A percentile compares a stretch with the other conserved stretches of the same genome.
phyloP scores from a whole-genome alignment of 2,113 vertebrate genomes.

The Bungarus multicinctus region DNA sequence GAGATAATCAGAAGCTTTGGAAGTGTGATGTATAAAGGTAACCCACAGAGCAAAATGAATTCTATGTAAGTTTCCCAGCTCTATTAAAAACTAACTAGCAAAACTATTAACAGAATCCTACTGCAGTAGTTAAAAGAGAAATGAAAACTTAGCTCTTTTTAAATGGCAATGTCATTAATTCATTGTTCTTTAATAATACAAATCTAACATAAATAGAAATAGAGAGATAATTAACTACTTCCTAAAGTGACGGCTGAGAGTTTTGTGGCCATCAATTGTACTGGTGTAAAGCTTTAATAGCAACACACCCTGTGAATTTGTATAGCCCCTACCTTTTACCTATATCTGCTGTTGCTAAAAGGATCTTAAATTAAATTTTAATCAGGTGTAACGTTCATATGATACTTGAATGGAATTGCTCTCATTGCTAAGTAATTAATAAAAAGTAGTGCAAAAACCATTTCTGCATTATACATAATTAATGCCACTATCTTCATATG shows the following conservation, averaged over 20 bases:
- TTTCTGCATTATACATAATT: slow-evolving; percentile 31
- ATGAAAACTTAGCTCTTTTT: neutral
- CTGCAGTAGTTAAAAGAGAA: neutral
- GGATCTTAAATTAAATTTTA: slow-evolving; percentile 6
- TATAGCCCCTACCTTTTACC: neutral
- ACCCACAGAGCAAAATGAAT: neutral
- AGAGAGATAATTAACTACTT: neutral
- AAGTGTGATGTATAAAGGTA: neutral
- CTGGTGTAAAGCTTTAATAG: neutral
- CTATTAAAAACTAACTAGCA: neutral
- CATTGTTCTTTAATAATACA: neutral
- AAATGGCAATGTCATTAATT: neutral
- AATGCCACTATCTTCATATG: slow-evolving; percentile 3
- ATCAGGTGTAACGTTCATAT: neutral
- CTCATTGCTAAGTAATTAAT: slow-evolving; percentile 1
- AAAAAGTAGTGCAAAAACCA: neutral
- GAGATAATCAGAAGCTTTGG: neutral
- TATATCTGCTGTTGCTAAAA: neutral
- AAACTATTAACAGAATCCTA: neutral
- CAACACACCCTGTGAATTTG: neutral
- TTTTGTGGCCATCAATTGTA: neutral
- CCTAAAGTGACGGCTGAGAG: neutral
- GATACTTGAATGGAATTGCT: neutral
- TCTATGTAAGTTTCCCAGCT: neutral
- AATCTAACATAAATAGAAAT: neutral